Base-by-base conservation (phyloP, 92 coral and sea anemone genomes). In the Chrysogorgia sp. region DNA sequence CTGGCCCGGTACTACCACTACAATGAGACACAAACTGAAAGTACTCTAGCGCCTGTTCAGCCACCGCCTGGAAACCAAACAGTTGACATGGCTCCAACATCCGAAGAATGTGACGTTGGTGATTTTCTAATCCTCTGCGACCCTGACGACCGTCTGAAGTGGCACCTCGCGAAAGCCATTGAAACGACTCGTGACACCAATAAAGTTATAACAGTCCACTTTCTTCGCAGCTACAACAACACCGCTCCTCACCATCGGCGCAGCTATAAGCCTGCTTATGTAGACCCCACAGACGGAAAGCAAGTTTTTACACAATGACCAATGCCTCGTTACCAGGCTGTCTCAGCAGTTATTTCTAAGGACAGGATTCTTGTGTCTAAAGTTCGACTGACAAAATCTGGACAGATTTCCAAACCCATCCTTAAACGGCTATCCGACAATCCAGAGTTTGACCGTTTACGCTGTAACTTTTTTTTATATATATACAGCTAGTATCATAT, bases 291-390 rank as follows among this genome's bases (percentile, higher is more conserved):
- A 43, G 50, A 43, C 17, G 50, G 50, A 9, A 43, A 43, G 50
- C 50, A 43, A 43, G 50, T 43, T 43, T 28, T 63, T 24, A 63
- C 71, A 1, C 43, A 63, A 9, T 35, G 71, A 15, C 71, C 71
- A 3, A 3, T 63, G 24, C 71, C 71, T 30, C 71, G 71, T 63
- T 63, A 63, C 47, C 71, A 63, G 34, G 71, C 71, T 28, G 47
- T 63, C 17, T 63, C 71, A 10, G 25, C 41, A 12, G 34, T 63
- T 21, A 21, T 63, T 34, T 63, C 71, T 10, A 63, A 30, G 43
- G 71, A 63, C 47, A 4, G 71, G 34, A 63, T 63, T 6, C 47
- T 31, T 9, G 17, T 43, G 41, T 35, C 12, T 21, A 30, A 63
- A 63, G 32, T 33, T 8, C 2, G 7, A 34, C 71, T 63, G 5